Evolutionary conservation across 2,113 vertebrate species (phyloP), one percentile per base, ranked within the genome.

Genomic region (Spheniscus mendiculus): DNA sequence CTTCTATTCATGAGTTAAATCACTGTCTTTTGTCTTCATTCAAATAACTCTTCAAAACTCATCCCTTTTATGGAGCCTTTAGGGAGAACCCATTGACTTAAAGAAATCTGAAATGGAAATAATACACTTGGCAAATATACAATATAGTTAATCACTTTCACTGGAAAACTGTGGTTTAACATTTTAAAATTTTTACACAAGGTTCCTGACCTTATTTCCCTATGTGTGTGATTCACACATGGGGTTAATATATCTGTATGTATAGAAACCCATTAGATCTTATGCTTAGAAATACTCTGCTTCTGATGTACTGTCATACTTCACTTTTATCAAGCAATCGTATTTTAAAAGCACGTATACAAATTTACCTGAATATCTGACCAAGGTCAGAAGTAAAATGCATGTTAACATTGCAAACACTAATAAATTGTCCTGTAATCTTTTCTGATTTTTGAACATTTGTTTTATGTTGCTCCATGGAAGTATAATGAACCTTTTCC

Each of bases 91-190:
- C 27, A 38, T 21, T 89, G 49, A 79, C 14, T 80, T 89, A 25
- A 73, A 89, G 13, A 95, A 84, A 92, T 79, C 32, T 80, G 70
- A 85, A 95, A 89, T 83, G 56, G 45, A 93, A 85, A 87, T 55
- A 56, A 61, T 52, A 47, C 58, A 30, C 25, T 79, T 84, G 58
- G 18, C 40, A 96, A 82, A 87, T 67, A 71, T 45, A 71, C 38
- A 82, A 61, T 65, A 72, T 56, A 62, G 34, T 84, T 94, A 92
- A 95, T 82, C 52, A 38, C 13, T 67, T 91, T 86, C 67, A 82
- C 15, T 65, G 73, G 89, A 87, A 95, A 93, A 71, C 49, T 87
- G 32, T 52, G 58, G 5, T 78, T 94, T 66, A 70, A 50, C 0
- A 47, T 62, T 58, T 86, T 27, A 19, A 30, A 20, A 8, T 53